Evolutionary conservation across 2,113 vertebrate species (phyloP), one percentile per base, ranked within the genome.

Genomic region (Pseudopodoces humilis): DNA sequence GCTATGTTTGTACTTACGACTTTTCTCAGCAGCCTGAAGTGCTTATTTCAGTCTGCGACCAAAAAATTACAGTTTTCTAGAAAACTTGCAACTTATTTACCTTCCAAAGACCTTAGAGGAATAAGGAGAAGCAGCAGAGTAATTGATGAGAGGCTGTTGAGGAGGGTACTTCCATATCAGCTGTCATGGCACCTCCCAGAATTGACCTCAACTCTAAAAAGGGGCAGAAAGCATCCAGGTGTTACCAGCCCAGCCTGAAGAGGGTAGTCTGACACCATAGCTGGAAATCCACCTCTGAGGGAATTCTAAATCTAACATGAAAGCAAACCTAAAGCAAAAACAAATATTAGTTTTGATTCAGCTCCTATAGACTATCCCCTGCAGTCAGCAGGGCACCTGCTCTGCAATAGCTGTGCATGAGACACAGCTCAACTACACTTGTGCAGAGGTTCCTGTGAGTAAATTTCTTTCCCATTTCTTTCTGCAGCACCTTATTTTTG

Each of bases 401-500:
- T 50, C 62, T 67, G 77, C 19, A 6, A 60, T 5, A 80, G 46
- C 33, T 55, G 7, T 1, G 2, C 28, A 23, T 41, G 28, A 47
- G 44, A 39, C 13, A 35, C 0, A 62, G 31, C 11, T 78, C 28
- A 75, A 14, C 17, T 11, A 67, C 31, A 33, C 9, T 52, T 71
- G 19, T 82, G 27, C 37, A 37, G 58, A 50, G 22, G 11, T 64
- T 37, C 15, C 20, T 33, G 9, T n/a, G 6, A 86, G 25, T 50
- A 46, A 88, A 77, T 65, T 39, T 77, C 9, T 53, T 23, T 91
- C 60, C 59, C 28, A 22, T 92, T 86, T 91, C 50, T 53, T 65
- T 86, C 58, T 11, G 27, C 83, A 97, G 95, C 17, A 55, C 43
- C 62, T 55, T 67, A 62, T 88, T 75, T 74, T 74, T 98, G 98